Percentiles rank a stretch among this genome's conserved stretches.
Evolutionary conservation across 2,113 vertebrate genomes (phyloP).

Genomic region (Tyto alba): DNA sequence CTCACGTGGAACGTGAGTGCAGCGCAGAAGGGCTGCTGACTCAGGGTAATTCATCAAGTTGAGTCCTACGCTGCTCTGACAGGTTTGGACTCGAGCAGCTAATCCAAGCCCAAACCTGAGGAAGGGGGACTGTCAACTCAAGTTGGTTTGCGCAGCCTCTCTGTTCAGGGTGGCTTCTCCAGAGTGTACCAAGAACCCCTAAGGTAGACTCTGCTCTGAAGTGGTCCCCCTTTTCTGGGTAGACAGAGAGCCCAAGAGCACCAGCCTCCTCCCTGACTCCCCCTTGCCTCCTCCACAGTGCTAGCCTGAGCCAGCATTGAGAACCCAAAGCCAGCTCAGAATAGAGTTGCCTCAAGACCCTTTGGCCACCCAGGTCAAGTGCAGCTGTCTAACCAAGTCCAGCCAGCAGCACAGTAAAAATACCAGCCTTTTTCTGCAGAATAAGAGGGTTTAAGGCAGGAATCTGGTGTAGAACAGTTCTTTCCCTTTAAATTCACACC

Average conservation of each 20-base stretch:
- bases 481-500: constrained; percentile 58
- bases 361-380: not conserved
- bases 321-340: not conserved
- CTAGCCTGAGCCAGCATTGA: not conserved
- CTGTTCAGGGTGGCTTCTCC: not conserved
- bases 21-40: not conserved
- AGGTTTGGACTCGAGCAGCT: not conserved
- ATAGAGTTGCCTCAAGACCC: not conserved
- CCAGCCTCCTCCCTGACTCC: not conserved
- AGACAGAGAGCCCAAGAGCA: not conserved
- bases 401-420: not conserved
- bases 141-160: not conserved
- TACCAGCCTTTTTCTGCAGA: not conserved
- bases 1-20: fast-evolving
- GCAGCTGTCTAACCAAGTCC: not conserved
- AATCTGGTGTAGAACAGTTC: not conserved
- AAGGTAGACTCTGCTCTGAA: not conserved
- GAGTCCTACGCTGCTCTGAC: not conserved
- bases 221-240: not conserved
- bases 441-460: not conserved
- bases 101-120: not conserved
- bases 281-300: fast-evolving
- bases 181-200: not conserved
- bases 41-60: not conserved
- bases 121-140: not conserved